phyloP scores from a whole-genome alignment of 2,113 vertebrate species.

The Tichodroma muraria region DNA sequence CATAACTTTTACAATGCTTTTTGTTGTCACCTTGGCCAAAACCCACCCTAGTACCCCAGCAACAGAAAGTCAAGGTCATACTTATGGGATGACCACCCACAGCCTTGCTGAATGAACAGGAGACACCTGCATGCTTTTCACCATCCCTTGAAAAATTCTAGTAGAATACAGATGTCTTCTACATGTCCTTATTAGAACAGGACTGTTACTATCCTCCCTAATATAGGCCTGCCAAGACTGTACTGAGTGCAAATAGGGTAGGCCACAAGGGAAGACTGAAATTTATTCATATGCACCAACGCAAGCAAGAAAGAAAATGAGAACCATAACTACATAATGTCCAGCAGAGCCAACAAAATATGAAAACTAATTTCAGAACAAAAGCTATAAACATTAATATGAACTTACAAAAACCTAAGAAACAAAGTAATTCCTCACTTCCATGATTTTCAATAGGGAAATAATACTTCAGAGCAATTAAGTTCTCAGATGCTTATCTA shows the following conservation, averaged over 20 bases:
- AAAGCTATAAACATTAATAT: conserved; percentile 29
- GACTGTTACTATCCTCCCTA: background rate
- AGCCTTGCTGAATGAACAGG: background rate
- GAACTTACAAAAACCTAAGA: background rate
- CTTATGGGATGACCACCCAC: background rate
- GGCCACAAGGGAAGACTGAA: background rate
- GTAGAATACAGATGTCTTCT: background rate
- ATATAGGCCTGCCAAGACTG: background rate
- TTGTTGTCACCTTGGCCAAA: background rate
- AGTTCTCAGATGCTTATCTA: conserved; percentile 4
- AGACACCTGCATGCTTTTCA: background rate
- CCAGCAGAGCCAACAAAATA: conserved; percentile 39
- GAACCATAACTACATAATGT: conserved; percentile 14
- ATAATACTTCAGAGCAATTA: conserved; percentile 5
- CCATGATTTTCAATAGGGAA: background rate
- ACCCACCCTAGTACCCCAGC: background rate
- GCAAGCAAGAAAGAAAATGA: conserved; percentile 30
- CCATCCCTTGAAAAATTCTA: background rate
- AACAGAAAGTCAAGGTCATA: background rate
- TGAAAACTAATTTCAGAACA: conserved; percentile 43
- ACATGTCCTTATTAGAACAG: background rate
- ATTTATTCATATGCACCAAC: conserved; percentile 12
- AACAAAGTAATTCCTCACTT: conserved; percentile 5
- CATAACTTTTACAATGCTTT: background rate
- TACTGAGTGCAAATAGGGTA: background rate